These are phyloP conservation scores for Ptiloglossa arizonensis DNA, from an alignment of 1,140 invertebrate species.

Conservation along the genomic window DNA sequence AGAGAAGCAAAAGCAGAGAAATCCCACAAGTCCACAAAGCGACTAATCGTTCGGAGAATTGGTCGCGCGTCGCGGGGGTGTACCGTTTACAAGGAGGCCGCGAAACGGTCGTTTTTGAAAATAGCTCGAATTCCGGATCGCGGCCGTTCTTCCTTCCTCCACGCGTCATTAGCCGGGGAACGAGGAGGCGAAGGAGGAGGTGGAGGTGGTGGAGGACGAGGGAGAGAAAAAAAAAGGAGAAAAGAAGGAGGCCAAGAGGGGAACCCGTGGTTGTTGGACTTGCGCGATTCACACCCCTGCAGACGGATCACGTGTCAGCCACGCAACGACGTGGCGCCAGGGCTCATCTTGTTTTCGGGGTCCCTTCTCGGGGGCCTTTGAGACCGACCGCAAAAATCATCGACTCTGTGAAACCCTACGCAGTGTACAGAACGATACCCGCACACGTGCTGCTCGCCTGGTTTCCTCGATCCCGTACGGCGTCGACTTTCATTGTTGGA, in stretches of 20 bases:
- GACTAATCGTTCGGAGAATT: conserved; percentile 11
- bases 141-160: conserved; percentile 57
- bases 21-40: neutral
- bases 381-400: conserved; percentile 66
- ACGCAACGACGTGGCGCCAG: conserved; percentile 77
- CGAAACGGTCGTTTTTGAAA: conserved; percentile 67
- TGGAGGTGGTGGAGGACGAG: neutral
- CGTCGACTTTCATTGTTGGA: conserved; percentile 40
- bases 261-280: conserved; percentile 22
- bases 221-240: neutral
- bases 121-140: conserved; percentile 73
- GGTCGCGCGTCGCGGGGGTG: neutral
- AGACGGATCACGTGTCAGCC: conserved; percentile 79
- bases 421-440: conserved; percentile 15
- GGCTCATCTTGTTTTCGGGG: conserved; percentile 68
- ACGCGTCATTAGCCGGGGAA: conserved; percentile 75
- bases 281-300: conserved; percentile 75
- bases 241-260: conserved; percentile 5
- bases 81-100: conserved; percentile 43
- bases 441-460: conserved; percentile 31
- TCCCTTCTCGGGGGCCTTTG: conserved; percentile 61
- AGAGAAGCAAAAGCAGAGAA: too few relatives aligned
- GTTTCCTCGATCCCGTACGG: conserved; percentile 15
- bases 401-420: conserved; percentile 41
- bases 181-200: conserved; percentile 20